Evolutionary conservation across 2,113 vertebrate genomes (phyloP).

Genomic region (Poeciliopsis turrubarensis): DNA sequence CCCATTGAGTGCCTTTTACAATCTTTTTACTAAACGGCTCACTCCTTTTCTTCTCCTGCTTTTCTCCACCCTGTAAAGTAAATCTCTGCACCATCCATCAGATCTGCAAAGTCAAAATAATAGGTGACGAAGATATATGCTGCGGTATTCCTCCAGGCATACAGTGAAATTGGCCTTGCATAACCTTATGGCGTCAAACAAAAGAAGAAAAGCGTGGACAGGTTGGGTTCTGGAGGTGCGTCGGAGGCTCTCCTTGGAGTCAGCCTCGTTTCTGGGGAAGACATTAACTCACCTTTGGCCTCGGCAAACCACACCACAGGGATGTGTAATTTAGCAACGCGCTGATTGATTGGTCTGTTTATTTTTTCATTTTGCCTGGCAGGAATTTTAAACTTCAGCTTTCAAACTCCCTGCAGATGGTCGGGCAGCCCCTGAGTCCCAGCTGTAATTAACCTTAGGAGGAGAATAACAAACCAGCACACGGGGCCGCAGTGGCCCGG

Average conservation of each 20-base stretch:
- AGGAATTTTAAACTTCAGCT: constrained; percentile 62
- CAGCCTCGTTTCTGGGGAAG: constrained; percentile 54
- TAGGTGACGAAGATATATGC: constrained; percentile 4
- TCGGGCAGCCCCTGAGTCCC: constrained; percentile 58
- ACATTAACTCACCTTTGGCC: constrained; percentile 71
- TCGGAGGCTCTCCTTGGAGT: constrained; percentile 30
- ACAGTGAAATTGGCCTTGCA: constrained; percentile 9
- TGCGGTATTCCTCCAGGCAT: constrained; percentile 6
- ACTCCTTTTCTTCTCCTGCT: not conserved
- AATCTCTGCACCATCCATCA: constrained; percentile 4
- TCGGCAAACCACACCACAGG: constrained; percentile 49
- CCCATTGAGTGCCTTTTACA: not conserved
- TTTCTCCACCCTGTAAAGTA: constrained; percentile 12
- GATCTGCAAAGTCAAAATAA: not conserved
- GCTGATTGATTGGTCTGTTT: constrained; percentile 74
- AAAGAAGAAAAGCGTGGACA: not conserved
- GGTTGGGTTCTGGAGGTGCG: constrained; percentile 54
- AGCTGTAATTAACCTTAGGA: constrained; percentile 74
- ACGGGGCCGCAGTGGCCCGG: constrained; percentile 50
- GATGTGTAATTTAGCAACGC: constrained; percentile 43
- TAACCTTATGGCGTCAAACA: constrained; percentile 23
- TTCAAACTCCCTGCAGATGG: constrained; percentile 75
- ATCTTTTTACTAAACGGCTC: not conserved
- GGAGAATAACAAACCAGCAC: constrained; percentile 69
- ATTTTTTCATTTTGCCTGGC: constrained; percentile 65